phyloP scores from a whole-genome alignment of 2,113 vertebrate species.

The Cricetomys ansorgei region DNA sequence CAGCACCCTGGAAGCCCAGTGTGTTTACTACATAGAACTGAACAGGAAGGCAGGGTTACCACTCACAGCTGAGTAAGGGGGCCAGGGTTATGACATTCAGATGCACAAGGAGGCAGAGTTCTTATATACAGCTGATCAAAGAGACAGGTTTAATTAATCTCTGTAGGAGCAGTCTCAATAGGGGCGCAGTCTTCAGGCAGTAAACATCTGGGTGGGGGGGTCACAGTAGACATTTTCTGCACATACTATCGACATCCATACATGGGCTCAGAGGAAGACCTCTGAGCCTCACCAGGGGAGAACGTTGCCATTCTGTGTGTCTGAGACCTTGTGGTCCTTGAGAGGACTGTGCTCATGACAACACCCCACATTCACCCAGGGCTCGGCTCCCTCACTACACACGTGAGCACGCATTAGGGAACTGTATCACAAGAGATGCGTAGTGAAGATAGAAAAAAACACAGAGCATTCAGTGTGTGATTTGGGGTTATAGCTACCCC shows the following conservation, averaged over 20 bases:
- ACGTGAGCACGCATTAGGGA: neutral
- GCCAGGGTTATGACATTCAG: neutral
- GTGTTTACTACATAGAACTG: too few species aligned
- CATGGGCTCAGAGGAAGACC: neutral
- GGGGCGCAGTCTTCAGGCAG: neutral
- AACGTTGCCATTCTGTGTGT: neutral
- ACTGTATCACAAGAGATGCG: neutral
- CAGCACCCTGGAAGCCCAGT: neutral
- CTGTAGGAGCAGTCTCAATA: neutral
- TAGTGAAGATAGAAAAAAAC: neutral
- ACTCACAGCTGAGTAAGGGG: neutral
- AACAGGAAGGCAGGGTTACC: neutral
- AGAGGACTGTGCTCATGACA: neutral
- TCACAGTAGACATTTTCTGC: neutral
- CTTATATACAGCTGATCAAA: neutral
- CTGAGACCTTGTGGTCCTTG: too few species aligned
- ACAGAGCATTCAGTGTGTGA: neutral
- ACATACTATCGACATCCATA: neutral
- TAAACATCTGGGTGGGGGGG: neutral
- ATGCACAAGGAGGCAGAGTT: neutral
- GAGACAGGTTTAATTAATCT: neutral
- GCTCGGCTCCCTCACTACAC: neutral
- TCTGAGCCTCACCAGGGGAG: too few species aligned
- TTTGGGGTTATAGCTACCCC: neutral
- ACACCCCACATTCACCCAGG: neutral